phyloP scores from a whole-genome alignment of 2,888 invertebrate species.

The Euplagia quadripunctaria region DNA sequence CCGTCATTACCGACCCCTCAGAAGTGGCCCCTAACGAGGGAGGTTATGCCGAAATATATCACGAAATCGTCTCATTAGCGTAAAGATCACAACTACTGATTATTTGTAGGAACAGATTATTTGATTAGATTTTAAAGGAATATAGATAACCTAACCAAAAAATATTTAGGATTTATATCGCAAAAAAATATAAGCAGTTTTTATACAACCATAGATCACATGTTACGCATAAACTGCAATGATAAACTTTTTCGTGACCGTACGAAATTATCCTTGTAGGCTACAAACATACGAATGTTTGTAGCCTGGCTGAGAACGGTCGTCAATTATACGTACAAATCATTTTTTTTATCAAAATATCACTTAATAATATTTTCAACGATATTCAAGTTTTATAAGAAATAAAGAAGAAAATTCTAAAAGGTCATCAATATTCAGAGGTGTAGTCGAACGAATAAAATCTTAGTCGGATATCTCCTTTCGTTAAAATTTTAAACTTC shows the following conservation, averaged over 20 bases:
- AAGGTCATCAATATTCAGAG: conserved; percentile 25
- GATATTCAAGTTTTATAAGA: background rate
- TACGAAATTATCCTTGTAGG: too few relatives aligned
- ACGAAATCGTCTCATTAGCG: background rate
- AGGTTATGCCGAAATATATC: background rate
- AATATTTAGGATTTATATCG: background rate
- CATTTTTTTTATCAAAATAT: too few relatives aligned
- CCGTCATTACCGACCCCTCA: background rate
- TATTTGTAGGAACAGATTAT: background rate
- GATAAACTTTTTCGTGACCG: too few relatives aligned
- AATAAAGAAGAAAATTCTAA: conserved; percentile 2
- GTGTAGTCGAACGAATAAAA: conserved; percentile 19
- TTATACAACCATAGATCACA: too few relatives aligned
- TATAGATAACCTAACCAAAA: background rate
- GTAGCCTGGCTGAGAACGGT: too few relatives aligned
- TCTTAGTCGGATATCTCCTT: conserved; percentile 12
- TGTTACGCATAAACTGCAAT: too few relatives aligned
- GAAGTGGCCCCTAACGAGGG: background rate
- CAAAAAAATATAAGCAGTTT: too few relatives aligned
- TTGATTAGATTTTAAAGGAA: background rate
- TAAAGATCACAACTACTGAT: background rate
- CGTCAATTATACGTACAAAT: too few relatives aligned
- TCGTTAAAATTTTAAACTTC: conserved; percentile 27
- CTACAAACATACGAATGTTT: too few relatives aligned
- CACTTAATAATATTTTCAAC: background rate